Conservation (phyloP, 2,113 vertebrate genomes). For the Colius striatus region DNA sequence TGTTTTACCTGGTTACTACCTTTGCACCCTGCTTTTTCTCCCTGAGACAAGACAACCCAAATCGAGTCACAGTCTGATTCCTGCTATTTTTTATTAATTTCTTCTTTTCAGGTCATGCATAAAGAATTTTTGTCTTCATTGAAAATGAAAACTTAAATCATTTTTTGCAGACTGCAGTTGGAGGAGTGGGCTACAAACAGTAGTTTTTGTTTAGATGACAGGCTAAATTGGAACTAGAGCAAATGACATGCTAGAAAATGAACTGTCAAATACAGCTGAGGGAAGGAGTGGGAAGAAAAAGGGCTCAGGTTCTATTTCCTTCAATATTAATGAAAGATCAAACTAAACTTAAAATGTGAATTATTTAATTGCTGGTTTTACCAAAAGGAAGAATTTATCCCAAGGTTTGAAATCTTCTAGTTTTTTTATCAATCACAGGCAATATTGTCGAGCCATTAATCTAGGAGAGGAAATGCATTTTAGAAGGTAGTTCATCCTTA, state of each 20-base stretch:
- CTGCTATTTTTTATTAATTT: background rate
- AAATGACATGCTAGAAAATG: background rate
- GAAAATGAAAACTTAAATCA: background rate
- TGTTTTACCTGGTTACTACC: background rate
- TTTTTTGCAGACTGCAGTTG: background rate
- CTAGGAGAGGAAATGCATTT: background rate
- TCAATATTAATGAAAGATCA: slow-evolving; percentile 23
- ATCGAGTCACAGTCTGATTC: accelerated
- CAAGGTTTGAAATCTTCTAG: background rate
- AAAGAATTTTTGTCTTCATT: background rate
- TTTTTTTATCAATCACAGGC: background rate
- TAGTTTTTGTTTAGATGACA: slow-evolving; percentile 11
- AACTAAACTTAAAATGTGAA: background rate
- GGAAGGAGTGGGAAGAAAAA: background rate
- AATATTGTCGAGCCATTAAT: background rate
- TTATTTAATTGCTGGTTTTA: slow-evolving; percentile 10
- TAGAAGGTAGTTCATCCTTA: background rate
- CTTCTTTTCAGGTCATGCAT: background rate
- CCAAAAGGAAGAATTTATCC: background rate
- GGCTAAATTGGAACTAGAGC: background rate
- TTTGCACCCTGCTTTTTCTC: background rate
- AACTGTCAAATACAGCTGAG: background rate
- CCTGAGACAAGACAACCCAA: background rate
- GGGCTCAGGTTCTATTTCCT: background rate
- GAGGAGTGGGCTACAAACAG: background rate